Base-by-base conservation (phyloP, 2,888 invertebrate genomes). In the Meghimatium bilineatum region DNA sequence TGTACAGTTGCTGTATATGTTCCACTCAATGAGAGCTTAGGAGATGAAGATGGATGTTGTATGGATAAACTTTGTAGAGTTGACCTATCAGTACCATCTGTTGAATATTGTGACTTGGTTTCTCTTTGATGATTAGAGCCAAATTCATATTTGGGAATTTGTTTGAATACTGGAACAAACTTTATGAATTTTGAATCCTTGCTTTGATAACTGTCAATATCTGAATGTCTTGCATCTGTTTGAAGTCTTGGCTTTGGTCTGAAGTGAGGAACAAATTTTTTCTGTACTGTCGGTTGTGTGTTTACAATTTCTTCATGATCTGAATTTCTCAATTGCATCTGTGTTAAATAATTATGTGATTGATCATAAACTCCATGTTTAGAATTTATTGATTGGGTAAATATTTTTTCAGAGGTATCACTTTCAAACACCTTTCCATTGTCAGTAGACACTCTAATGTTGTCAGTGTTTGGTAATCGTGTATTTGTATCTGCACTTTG, bases 251-350 rank as follows among this genome's bases (percentile, higher is more conserved):
- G 32, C 34, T 80, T 80, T 1, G 80, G 67, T 71, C 36, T 80
- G n/a, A 80, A 80, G 34, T 38, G 49, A 17, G 80, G 80, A 49
- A 80, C 32, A 67, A 52, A 69, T 69, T 71, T 67, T 49, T 17
- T 56, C 10, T 6, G 52, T 26, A 29, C 32, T 32, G 17, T 26
- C 20, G 14, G 32, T n/a, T 63, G 52, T 69, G 23, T 69, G 32
- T 52, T 69, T 26, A 14, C 44, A 29, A 49, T 66, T n/a, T 38
- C 17, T 1, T n/a, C 32, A 63, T 67, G 44, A 32, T 12, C 80
- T 69, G 80, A 69, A 20, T 32, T 44, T 80, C 32, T 26, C 26
- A 34, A 23, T n/a, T 72, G 49, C 29, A 14, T 49, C n/a, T n/a
- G 72, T 72, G 23, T 5, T 29, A 17, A 49, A n/a, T 44, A n/a